phyloP scores from a whole-genome alignment of 2,888 invertebrate species.

The Himalopsyche anomala region DNA sequence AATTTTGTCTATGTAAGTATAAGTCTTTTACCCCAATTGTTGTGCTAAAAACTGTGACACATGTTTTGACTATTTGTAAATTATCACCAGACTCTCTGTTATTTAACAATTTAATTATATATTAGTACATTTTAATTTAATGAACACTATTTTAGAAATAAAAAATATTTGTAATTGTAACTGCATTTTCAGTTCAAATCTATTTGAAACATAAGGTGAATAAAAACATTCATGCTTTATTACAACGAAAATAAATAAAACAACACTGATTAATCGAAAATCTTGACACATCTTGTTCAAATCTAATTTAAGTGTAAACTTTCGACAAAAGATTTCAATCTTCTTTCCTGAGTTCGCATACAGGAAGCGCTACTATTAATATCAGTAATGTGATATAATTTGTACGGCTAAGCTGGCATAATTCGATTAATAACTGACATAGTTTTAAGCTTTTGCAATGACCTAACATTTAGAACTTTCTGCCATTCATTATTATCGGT shows the following conservation, averaged over 20 bases:
- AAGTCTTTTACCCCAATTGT: too few relatives aligned
- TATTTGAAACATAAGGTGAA: too few relatives aligned
- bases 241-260: neutral
- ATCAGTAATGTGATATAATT: conserved; percentile 52
- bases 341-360: neutral
- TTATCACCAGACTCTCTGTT: too few relatives aligned
- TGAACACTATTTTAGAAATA: too few relatives aligned
- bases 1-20: too few relatives aligned
- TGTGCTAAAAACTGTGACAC: too few relatives aligned
- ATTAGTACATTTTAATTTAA: too few relatives aligned
- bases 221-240: too few relatives aligned
- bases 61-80: too few relatives aligned
- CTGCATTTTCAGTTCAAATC: too few relatives aligned
- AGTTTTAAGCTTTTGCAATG: conserved; percentile 61
- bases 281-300: neutral
- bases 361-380: conserved; percentile 52
- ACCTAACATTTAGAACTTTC: conserved; percentile 53
- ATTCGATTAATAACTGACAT: conserved; percentile 65
- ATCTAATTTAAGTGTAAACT: conserved; percentile 31
- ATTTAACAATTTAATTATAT: too few relatives aligned
- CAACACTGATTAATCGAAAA: conserved; percentile 15
- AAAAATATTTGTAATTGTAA: too few relatives aligned
- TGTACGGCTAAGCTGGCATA: conserved; percentile 57
- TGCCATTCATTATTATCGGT: conserved; percentile 52
- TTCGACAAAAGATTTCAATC: conserved; percentile 35